Evolutionary conservation across 1,140 invertebrate genomes (phyloP), one percentile per base, ranked within the genome.

Genomic region (Oryctes rhinoceros): DNA sequence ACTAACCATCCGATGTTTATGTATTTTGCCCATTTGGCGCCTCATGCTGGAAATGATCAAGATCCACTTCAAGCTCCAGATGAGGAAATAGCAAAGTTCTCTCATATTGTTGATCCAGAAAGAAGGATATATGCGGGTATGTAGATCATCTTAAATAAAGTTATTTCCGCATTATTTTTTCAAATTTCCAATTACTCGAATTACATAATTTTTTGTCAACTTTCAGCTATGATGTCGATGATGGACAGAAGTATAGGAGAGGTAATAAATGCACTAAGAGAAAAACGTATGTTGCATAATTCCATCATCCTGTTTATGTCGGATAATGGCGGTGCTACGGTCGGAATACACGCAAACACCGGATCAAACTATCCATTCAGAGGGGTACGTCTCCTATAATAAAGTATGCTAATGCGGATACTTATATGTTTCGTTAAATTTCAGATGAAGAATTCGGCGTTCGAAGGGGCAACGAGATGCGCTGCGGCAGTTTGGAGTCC

Each of bases 331-430:
- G 95, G 93, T 0, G 92, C 94, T 18, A 93, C 95, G 0, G 86
- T 90, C 53, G 94, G 92, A 15, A 88, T 91, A 78, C 92, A 94
- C 82, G 87, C 88, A 9, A 98, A 97, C 87, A 91, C 91, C 48
- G 96, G 94, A 11, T 96, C 94, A 35, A 98, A 98, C 89, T 97
- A 92, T 90, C 96, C 96, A 53, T 88, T 98, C 0, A 91, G 94
- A 88, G 96, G 96, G 59, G 93, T 95, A 89, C 89, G 91, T 88
- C 84, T n/a, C 1, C 2, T 59, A 18, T n/a, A 59, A 18, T 24
- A 49, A 53, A 79, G 75, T 79, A 47, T 37, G 48, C 13, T 71
- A 48, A 62, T 37, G 7, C 6, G 15, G 53, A 6, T 59, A 76
- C 82, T 83, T 35, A 49, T 59, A 83, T 79, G 79, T 86, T 35